phyloP scores from a whole-genome alignment of 2,888 invertebrate species.

The Petrolisthes manimaculis region DNA sequence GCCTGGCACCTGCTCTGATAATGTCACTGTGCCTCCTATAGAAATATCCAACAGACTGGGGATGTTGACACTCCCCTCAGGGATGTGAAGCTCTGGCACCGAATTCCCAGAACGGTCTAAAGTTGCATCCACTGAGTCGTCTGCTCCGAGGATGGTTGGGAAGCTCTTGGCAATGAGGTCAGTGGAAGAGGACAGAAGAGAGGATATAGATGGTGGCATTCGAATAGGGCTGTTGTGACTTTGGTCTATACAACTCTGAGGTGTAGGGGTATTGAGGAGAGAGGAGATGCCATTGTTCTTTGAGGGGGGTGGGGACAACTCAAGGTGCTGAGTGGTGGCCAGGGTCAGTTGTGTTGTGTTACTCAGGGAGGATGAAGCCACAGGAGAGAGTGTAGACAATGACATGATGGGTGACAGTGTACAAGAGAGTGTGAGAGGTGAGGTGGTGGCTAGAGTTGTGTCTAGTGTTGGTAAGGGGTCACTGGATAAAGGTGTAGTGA shows the following conservation, averaged over 20 bases:
- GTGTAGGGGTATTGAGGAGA: constrained; percentile 51
- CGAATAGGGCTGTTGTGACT: constrained; percentile 22
- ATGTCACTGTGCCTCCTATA: constrained; percentile 49
- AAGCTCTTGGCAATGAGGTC: constrained; percentile 27
- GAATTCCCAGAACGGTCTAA: neutral
- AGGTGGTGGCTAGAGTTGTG: constrained; percentile 22
- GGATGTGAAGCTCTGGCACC: constrained; percentile 53
- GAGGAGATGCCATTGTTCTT: constrained; percentile 42
- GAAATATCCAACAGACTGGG: constrained; percentile 51
- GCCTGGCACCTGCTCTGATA: constrained; percentile 40
- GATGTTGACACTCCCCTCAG: constrained; percentile 41
- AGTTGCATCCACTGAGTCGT: constrained; percentile 4
- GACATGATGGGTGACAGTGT: neutral
- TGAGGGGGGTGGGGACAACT: constrained; percentile 48
- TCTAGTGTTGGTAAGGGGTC: constrained; percentile 40
- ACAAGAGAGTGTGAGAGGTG: constrained; percentile 18
- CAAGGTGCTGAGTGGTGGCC: constrained; percentile 37
- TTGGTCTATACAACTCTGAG: neutral
- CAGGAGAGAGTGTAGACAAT: neutral
- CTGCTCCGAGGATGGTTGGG: constrained; percentile 25
- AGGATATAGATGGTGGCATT: constrained; percentile 25
- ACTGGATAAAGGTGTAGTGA: constrained; percentile 31
- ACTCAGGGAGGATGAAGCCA: constrained; percentile 13
- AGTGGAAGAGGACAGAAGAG: constrained; percentile 37
- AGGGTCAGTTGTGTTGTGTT: constrained; percentile 24